phyloP scores from a whole-genome alignment of 2,797 vertebrate species.

The Cossypha caffra region DNA sequence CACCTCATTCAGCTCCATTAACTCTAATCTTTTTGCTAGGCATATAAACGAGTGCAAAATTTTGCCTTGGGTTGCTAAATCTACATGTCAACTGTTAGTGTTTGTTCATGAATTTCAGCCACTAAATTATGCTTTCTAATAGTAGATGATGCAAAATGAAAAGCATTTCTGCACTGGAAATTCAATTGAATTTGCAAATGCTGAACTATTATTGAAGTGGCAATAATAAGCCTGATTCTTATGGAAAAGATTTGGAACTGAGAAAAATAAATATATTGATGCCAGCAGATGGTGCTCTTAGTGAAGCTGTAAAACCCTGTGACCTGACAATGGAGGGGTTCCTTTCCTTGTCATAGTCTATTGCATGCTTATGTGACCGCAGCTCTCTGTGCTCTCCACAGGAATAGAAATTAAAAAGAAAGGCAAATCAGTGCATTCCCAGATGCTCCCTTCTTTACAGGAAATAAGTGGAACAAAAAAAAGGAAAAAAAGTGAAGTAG shows the following conservation, averaged over 20 bases:
- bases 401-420: neutral
- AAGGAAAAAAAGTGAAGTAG: neutral
- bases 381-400: neutral
- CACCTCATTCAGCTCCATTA: constrained; percentile 19
- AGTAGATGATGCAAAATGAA: neutral
- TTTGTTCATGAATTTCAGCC: constrained; percentile 2
- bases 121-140: neutral
- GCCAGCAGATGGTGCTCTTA: constrained; percentile 58
- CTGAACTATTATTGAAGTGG: neutral
- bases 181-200: neutral
- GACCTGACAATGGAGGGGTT: neutral
- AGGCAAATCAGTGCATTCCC: neutral
- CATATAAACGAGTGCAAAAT: constrained; percentile 15
- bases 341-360: neutral
- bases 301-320: neutral
- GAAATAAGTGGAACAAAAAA: neutral
- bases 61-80: neutral
- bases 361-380: neutral
- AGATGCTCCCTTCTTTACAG: constrained; percentile 23
- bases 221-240: neutral
- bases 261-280: neutral
- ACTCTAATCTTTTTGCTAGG: neutral
- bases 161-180: constrained; percentile 16
- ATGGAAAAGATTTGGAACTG: neutral
- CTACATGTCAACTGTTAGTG: neutral